Percentiles rank a stretch among this genome's conserved stretches.
Conservation (phyloP, 2,888 invertebrate species). For the Drosophila borborema region DNA sequence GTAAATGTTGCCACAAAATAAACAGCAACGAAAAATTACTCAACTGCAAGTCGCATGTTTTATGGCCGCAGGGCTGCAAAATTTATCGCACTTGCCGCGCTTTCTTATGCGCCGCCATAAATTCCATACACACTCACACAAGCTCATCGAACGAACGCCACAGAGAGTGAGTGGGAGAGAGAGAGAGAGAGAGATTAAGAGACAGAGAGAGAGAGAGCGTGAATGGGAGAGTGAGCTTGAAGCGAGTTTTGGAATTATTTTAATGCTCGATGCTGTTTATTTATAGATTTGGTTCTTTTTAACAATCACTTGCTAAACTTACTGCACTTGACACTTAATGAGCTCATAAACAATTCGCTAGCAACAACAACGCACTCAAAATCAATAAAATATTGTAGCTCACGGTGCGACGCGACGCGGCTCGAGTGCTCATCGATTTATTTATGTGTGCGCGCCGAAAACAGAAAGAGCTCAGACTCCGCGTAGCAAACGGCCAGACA, state of each 20-base stretch:
- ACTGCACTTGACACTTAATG: constrained; percentile 50
- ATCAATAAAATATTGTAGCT: constrained; percentile 60
- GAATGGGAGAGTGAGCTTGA: constrained; percentile 4
- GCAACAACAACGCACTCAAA: constrained; percentile 41
- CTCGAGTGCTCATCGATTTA: constrained; percentile 74
- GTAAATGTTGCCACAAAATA: constrained; percentile 46
- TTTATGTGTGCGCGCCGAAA: constrained; percentile 68
- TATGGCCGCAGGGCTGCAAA: constrained; percentile 79
- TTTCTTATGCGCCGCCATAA: constrained; percentile 64
- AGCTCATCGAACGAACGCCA: background rate
- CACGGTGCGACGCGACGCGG: constrained; percentile 45
- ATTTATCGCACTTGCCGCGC: constrained; percentile 76
- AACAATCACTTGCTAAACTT: constrained; percentile 26
- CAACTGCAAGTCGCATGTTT: constrained; percentile 77
- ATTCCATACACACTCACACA: constrained; percentile 40
- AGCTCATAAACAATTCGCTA: constrained; percentile 39
- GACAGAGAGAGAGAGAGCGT: constrained; percentile 1
- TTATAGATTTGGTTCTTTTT: constrained; percentile 32
- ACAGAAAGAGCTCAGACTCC: constrained; percentile 40
- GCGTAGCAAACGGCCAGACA: constrained; percentile 6
- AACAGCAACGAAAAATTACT: constrained; percentile 64
- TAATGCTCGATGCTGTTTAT: constrained; percentile 42
- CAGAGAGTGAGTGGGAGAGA: constrained; percentile 9
- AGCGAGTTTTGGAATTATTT: constrained; percentile 30
- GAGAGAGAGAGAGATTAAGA: background rate